These are phyloP conservation scores for Syrmaticus mikado DNA, from an alignment of 2,113 vertebrate genomes.

Conservation along the genomic window DNA sequence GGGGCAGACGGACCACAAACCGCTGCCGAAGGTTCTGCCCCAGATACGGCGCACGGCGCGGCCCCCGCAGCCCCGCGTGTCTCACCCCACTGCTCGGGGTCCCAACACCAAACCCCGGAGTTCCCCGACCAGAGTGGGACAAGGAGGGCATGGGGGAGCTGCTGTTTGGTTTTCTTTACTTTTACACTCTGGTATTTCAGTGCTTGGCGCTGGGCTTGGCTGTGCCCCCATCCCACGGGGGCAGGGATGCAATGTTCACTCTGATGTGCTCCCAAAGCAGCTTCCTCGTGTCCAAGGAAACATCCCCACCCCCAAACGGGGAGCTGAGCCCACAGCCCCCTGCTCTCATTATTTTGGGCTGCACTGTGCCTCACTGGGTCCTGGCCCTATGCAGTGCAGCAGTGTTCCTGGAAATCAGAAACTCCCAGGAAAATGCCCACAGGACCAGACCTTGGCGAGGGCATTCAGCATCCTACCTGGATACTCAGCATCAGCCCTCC, in stretches of 20 bases:
- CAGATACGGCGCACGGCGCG: background rate
- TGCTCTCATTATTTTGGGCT: accelerated
- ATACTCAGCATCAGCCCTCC: background rate
- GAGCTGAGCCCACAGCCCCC: accelerated
- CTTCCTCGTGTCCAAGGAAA: background rate
- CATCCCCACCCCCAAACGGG: accelerated
- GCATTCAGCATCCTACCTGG: background rate
- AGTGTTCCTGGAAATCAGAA: background rate
- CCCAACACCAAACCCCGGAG: background rate
- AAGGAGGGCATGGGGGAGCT: background rate
- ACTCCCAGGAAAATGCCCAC: accelerated
- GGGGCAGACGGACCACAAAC: background rate
- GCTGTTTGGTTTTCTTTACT: background rate
- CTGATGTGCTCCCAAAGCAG: background rate
- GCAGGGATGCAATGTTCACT: background rate
- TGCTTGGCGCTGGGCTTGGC: background rate
- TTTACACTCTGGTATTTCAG: accelerated
- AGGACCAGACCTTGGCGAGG: background rate
- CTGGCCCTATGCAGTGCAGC: too few species aligned
- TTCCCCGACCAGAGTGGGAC: background rate
- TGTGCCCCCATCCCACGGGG: accelerated
- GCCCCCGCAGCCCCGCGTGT: background rate
- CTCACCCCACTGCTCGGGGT: background rate
- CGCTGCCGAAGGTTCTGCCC: background rate
- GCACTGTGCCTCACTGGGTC: too few species aligned